phyloP scores from a whole-genome alignment of 2,113 vertebrate genomes.

The Austrofundulus limnaeus region DNA sequence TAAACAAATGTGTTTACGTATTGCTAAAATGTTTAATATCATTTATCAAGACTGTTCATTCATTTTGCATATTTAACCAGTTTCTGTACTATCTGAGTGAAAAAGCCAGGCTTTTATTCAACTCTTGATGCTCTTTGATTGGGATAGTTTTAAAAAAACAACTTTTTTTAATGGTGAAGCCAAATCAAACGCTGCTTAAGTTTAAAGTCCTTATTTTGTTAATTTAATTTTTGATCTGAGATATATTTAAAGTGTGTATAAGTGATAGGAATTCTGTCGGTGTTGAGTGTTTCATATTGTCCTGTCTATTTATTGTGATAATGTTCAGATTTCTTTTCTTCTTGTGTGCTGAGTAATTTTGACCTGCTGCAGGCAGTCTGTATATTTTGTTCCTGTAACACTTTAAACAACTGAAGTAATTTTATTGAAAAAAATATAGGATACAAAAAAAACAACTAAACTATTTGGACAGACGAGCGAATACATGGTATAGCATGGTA shows the following conservation, averaged over 20 bases:
- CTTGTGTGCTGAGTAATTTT: slow-evolving; percentile 34
- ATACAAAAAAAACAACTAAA: slow-evolving; percentile 46
- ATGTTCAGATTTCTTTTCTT: slow-evolving; percentile 7
- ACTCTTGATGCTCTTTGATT: slow-evolving; percentile 19
- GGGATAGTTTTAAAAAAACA: slow-evolving; percentile 16
- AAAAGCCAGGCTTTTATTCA: slow-evolving; percentile 16
- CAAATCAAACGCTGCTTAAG: slow-evolving; percentile 44
- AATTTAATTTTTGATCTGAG: slow-evolving; percentile 16
- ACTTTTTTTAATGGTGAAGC: slow-evolving; percentile 33
- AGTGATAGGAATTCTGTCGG: slow-evolving; percentile 36
- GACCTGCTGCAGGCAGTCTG: slow-evolving; percentile 53
- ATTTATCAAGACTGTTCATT: background rate
- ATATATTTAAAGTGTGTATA: slow-evolving; percentile 34
- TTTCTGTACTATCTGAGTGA: background rate
- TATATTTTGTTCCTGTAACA: slow-evolving; percentile 57
- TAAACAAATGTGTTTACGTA: slow-evolving; percentile 17
- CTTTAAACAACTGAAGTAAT: slow-evolving; percentile 35
- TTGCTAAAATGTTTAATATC: slow-evolving; percentile 46
- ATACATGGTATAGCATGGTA: slow-evolving; percentile 19
- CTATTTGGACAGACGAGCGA: slow-evolving; percentile 16
- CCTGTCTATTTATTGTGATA: slow-evolving; percentile 63
- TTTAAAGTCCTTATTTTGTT: slow-evolving; percentile 12
- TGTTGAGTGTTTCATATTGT: slow-evolving; percentile 46
- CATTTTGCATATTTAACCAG: background rate
- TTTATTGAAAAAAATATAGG: slow-evolving; percentile 37